Base-by-base conservation (phyloP, 2,113 vertebrate species). In the Platysteira castanea region DNA sequence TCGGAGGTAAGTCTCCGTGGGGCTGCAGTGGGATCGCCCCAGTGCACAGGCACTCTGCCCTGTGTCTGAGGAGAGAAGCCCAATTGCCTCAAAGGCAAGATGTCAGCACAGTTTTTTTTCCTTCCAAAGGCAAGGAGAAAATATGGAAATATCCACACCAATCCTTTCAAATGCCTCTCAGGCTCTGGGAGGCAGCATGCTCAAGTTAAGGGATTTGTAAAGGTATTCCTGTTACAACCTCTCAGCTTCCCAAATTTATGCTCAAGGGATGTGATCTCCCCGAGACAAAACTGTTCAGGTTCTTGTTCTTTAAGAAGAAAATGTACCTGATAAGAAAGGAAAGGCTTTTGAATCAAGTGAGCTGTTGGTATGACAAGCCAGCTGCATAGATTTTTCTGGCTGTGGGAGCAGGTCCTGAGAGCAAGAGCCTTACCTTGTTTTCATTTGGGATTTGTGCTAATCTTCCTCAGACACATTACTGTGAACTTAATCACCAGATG, bases 1-100 rank as follows among this genome's bases (percentile, higher is more conserved):
- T 97, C 98, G 0, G 86, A 98, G 98, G 98, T 98, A 82, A 50
- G 95, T 52, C 59, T 26, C 3, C 1, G 1, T 0, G 2, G 31
- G 37, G 60, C 33, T 52, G 49, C 44, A 27, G 1, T 0, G 2
- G 44, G 61, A 61, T 12, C 1, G 0, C 15, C 19, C 18, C 39
- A 26, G 23, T 33, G 53, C 53, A 46, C 30, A 21, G 17, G 21
- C 3, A 5, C 30, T 57, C 59, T 46, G 56, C 84, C 79, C 31
- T n/a, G 13, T 37, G 37, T 7, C 52, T 33, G 22, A 49, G 57
- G n/a, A 60, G 21, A n/a, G 24, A 81, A 69, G 11, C 37, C 28
- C 2, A 13, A 13, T 8, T 50, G 21, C 35, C 75, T 57, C 54
- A 46, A 60, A 82, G 70, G 14, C 69, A 60, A 41, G 30, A 24